Percentiles rank a stretch among this genome's conserved stretches.
phyloP scores from a whole-genome alignment of 2,797 vertebrate species.

The Benthosema pterotum region DNA sequence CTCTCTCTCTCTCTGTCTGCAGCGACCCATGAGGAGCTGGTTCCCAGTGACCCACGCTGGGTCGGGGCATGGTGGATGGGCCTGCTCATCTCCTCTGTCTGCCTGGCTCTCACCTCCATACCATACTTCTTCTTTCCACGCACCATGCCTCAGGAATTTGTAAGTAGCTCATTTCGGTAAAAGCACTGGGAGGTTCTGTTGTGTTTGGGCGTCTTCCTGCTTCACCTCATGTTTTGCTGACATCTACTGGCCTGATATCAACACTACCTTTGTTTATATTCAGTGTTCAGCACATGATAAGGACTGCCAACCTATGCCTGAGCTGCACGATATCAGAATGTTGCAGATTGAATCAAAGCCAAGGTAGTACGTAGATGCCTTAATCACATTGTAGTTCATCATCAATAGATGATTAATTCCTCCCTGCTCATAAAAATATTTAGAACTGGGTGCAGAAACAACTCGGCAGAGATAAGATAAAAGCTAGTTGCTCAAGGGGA shows the following conservation, averaged over 20 bases:
- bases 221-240: slow-evolving; percentile 39
- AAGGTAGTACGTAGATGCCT: not conserved
- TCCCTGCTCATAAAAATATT: slow-evolving; percentile 8
- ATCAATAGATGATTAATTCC: not conserved
- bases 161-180: slow-evolving; percentile 44
- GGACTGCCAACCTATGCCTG: not conserved
- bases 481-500: not conserved
- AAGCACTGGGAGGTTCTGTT: not conserved
- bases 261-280: slow-evolving; percentile 14
- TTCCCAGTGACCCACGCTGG: slow-evolving; percentile 88
- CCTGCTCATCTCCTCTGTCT: slow-evolving; percentile 85
- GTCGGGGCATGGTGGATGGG: slow-evolving; percentile 99
- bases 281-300: not conserved
- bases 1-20: slow-evolving; percentile 8
- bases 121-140: slow-evolving; percentile 97
- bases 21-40: slow-evolving; percentile 77
- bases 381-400: not conserved
- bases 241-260: slow-evolving; percentile 41
- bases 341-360: not conserved
- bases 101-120: slow-evolving; percentile 87
- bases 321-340: not conserved
- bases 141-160: slow-evolving; percentile 61
- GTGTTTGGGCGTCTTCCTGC: not conserved
- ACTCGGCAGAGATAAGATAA: slow-evolving; percentile 13
- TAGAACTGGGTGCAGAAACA: slow-evolving; percentile 1